These are phyloP conservation scores for Bombylius major DNA, from an alignment of 2,888 invertebrate genomes.

Conservation along the genomic window DNA sequence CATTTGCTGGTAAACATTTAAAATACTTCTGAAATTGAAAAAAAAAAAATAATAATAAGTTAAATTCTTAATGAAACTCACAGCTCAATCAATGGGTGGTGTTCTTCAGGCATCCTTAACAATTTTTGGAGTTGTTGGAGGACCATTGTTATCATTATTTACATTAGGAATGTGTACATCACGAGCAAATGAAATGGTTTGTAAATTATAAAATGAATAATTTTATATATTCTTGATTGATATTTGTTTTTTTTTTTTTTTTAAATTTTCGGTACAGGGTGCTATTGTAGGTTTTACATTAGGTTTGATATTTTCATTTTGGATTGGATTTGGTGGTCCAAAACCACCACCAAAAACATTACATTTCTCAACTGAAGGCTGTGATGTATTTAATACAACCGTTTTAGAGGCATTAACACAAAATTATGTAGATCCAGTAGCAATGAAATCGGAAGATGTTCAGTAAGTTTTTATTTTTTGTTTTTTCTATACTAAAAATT, in stretches of 20 bases:
- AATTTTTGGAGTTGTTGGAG: slow-evolving; percentile 78
- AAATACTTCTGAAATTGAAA: slow-evolving; percentile 49
- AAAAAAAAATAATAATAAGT: background rate
- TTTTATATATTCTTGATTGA: background rate
- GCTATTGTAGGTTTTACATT: slow-evolving; percentile 49
- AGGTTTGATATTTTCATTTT: slow-evolving; percentile 57
- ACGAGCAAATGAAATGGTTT: slow-evolving; percentile 53
- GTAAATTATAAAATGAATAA: background rate
- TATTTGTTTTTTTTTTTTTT: background rate
- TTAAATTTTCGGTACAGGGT: slow-evolving; percentile 40
- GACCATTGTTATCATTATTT: slow-evolving; percentile 75
- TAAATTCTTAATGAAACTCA: slow-evolving; percentile 18
- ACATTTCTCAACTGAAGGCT: slow-evolving; percentile 47
- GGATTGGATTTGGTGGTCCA: slow-evolving; percentile 76
- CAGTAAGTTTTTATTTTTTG: slow-evolving; percentile 1
- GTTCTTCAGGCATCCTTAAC: slow-evolving; percentile 78
- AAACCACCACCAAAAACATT: slow-evolving; percentile 47
- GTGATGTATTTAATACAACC: slow-evolving; percentile 24
- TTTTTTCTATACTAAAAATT: background rate
- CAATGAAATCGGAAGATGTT: background rate
- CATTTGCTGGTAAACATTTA: slow-evolving; percentile 68
- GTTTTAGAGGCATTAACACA: background rate
- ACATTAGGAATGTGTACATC: slow-evolving; percentile 74
- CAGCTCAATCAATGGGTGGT: slow-evolving; percentile 66
- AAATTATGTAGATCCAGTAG: background rate